Conservation (phyloP, 92 coral and sea anemone genomes). For the Actinostola sp. region DNA sequence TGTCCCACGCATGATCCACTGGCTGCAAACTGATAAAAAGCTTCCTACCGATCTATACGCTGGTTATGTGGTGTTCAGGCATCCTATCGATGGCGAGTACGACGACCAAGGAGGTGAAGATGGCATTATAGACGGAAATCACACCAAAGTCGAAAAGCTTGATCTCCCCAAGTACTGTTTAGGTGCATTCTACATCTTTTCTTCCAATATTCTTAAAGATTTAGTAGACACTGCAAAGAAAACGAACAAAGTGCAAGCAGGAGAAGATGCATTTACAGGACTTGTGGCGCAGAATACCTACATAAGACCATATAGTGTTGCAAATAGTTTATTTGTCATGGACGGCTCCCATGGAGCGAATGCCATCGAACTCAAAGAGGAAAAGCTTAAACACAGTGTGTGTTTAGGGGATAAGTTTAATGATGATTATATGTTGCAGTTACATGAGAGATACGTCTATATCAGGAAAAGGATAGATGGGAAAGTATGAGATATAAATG, state of each 20-base stretch:
- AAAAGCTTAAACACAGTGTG: slow-evolving; percentile 35
- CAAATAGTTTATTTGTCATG: slow-evolving; percentile 25
- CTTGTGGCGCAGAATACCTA: slow-evolving; percentile 34
- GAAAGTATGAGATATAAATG: slow-evolving; percentile 2
- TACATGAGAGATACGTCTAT: slow-evolving; percentile 44
- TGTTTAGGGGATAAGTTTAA: slow-evolving; percentile 32
- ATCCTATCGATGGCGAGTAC: slow-evolving; percentile 13
- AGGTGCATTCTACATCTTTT: slow-evolving; percentile 53
- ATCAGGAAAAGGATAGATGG: slow-evolving; percentile 42
- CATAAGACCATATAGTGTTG: slow-evolving; percentile 26
- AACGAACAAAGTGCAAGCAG: slow-evolving; percentile 21
- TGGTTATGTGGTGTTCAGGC: slow-evolving; percentile 36
- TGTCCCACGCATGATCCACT: slow-evolving; percentile 42
- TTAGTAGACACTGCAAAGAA: slow-evolving; percentile 13
- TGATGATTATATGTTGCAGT: slow-evolving; percentile 1
- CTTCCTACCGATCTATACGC: slow-evolving; percentile 44
- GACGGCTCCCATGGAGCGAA: slow-evolving; percentile 40
- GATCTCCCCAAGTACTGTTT: slow-evolving; percentile 33
- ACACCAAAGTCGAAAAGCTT: slow-evolving; percentile 7
- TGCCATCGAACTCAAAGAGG: slow-evolving; percentile 38
- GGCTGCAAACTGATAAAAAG: slow-evolving; percentile 33
- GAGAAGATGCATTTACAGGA: slow-evolving; percentile 59
- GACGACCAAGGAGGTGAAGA: neutral
- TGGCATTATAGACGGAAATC: neutral
- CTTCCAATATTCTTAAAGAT: slow-evolving; percentile 22